Evolutionary conservation across 2,113 vertebrate species (phyloP).

Genomic region (Galemys pyrenaicus): DNA sequence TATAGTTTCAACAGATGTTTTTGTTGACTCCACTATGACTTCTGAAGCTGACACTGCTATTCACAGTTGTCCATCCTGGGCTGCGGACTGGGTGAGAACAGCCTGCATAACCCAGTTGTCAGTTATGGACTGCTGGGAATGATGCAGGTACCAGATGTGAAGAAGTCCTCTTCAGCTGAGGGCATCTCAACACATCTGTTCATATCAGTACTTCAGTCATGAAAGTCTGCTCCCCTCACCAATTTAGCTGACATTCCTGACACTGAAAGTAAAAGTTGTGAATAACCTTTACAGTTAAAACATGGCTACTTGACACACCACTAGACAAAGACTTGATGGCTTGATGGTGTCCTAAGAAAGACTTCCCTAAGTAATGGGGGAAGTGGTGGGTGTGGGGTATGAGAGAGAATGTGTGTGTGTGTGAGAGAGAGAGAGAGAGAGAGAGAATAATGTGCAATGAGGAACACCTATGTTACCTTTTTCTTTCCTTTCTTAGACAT

Average conservation of each 20-base stretch:
- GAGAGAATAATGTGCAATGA: neutral
- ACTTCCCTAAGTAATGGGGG: too few relatives aligned
- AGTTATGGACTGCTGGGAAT: neutral
- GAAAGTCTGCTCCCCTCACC: neutral
- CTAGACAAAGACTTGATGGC: neutral
- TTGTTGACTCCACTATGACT: neutral
- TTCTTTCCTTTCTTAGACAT: neutral
- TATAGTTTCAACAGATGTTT: neutral
- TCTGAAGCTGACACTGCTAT: neutral
- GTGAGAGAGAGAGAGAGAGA: neutral
- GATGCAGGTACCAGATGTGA: fast-evolving
- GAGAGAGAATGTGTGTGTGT: too few relatives aligned
- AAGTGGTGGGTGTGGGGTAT: too few relatives aligned
- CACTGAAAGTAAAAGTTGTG: neutral
- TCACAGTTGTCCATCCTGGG: neutral
- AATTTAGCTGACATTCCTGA: neutral
- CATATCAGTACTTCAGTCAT: neutral
- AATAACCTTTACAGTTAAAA: neutral
- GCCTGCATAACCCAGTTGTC: fast-evolving
- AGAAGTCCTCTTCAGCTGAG: neutral
- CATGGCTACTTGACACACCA: neutral
- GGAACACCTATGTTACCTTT: neutral
- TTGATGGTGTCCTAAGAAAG: neutral
- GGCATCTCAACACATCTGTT: neutral
- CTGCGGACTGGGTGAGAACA: fast-evolving